Evolutionary conservation across 1,140 invertebrate genomes (phyloP).

Genomic region (Oedothorax gibbosus): DNA sequence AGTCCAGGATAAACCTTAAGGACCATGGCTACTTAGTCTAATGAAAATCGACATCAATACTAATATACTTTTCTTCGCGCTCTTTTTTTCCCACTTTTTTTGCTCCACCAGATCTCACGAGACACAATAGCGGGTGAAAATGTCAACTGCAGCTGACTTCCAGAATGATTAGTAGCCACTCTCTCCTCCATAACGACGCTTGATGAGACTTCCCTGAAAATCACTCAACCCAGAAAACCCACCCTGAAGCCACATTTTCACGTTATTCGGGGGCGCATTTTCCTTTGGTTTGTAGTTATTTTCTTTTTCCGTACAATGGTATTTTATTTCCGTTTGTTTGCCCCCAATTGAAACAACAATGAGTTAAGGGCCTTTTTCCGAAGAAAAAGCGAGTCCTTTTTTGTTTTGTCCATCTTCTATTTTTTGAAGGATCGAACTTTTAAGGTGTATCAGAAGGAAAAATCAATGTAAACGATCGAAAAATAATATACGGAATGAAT

Average conservation of each 20-base stretch:
- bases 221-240: constrained; percentile 52
- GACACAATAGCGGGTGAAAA: constrained; percentile 49
- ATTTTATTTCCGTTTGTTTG: constrained; percentile 32
- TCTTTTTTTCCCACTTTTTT: not conserved
- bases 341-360: not conserved
- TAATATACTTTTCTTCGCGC: constrained; percentile 5
- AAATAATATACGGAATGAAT: too few relatives aligned
- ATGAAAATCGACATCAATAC: constrained; percentile 52
- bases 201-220: constrained; percentile 36
- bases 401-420: too few relatives aligned
- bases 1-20: constrained; percentile 12
- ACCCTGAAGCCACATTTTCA: constrained; percentile 46
- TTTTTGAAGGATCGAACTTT: too few relatives aligned
- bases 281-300: not conserved
- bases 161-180: constrained; percentile 57
- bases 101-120: constrained; percentile 13
- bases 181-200: constrained; percentile 3
- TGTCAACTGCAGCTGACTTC: constrained; percentile 58
- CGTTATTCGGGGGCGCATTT: constrained; percentile 27
- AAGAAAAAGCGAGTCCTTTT: too few relatives aligned
- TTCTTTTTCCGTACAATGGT: not conserved
- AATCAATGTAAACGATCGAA: too few relatives aligned
- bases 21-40: constrained; percentile 41
- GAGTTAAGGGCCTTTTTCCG: not conserved
- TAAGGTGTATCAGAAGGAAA: too few relatives aligned